Evolutionary conservation across 2,888 invertebrate genomes (phyloP), one percentile per base, ranked within the genome.

Genomic region (Hanleya hanleyi): DNA sequence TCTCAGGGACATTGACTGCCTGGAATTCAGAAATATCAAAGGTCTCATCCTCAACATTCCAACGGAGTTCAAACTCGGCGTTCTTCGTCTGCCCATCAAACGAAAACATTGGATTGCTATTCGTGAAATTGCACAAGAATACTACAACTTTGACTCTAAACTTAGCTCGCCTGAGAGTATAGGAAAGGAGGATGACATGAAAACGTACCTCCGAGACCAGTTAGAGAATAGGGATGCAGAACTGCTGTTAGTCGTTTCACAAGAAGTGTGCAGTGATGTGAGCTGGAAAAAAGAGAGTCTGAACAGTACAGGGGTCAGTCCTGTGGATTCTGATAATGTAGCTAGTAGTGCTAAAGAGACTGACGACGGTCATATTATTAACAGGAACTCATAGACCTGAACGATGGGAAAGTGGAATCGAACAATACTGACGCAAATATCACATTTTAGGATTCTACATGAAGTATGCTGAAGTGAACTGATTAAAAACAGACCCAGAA

Each of bases 11-110:
- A 87, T 90, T 7, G 80, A 81, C 22, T 83, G 84, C 69, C 77
- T 92, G 38, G 81, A 86, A 64, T 79, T 91, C 35, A 80, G 83
- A 7, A 87, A 89, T 38, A 95, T 97, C 76, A 93, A 94, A 90
- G 98, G 98, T 6, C 97, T 97, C 88, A 98, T 98, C 83, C 92
- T 98, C 73, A 98, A 98, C 90, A 95, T 97, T 87, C 97, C 97
- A 79, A 95, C 96, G 65, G 96, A 96, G 88, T 96, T 96, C 89
- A 96, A 95, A 91, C 91, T 97, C 77, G 96, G 97, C 49, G 95
- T 96, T 91, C 93, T 98, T 67, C 94, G 95, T 88, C 91, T 98
- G 78, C 97, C 97, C 0, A 91, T 97, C 75, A 83, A 84, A 18
- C 92, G 96, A 75, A 93, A 97, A 71, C 98, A 98, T 90, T 98